Evolutionary conservation across 1,140 invertebrate genomes (phyloP), one percentile per base, ranked within the genome.

Genomic region (Agrypnia vestita): DNA sequence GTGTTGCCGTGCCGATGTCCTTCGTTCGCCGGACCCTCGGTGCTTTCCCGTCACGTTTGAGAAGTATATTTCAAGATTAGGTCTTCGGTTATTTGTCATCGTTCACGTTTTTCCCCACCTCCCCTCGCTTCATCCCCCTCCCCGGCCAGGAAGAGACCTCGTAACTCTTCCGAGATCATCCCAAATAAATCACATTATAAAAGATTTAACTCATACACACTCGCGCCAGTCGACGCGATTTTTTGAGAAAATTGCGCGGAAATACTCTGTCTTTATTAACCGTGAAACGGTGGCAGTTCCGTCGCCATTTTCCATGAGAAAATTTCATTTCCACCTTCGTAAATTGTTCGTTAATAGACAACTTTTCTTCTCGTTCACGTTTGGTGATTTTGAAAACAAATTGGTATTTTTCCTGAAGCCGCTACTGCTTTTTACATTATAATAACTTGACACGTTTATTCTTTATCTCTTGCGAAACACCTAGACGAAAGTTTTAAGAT

Each of bases 151-250:
- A 47, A 47, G 44, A 25, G 35, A 17, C 15, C 67, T 55, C 71
- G 53, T 59, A 17, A 17, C 71, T 74, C 71, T 17, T 21, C 11
- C 21, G 12, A 74, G 71, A 74, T 74, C 71, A 74, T 74, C 71
- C 71, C 64, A 10, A 55, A 74, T 74, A 74, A 74, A 74, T 74
- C 71, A 74, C 35, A 74, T 74, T 74, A 74, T 43, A 74, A 59
- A 56, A 53, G 71, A 55, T 44, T 56, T 74, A 74, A 19, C 47
- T 19, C 67, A 21, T 71, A 49, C 46, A 71, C 17, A 51, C 67
- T 71, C 19, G 19, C 46, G 46, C 21, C 46, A 49, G 17, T 6
- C 51, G 49, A 51, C 51, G 67, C 46, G 10, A 51, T 47, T 35
- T 35, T 35, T 47, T 51, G 67, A 74, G n/a, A 44, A 74, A 56